Evolutionary conservation across 2,113 vertebrate genomes (phyloP).

Genomic region (Pedetes capensis): DNA sequence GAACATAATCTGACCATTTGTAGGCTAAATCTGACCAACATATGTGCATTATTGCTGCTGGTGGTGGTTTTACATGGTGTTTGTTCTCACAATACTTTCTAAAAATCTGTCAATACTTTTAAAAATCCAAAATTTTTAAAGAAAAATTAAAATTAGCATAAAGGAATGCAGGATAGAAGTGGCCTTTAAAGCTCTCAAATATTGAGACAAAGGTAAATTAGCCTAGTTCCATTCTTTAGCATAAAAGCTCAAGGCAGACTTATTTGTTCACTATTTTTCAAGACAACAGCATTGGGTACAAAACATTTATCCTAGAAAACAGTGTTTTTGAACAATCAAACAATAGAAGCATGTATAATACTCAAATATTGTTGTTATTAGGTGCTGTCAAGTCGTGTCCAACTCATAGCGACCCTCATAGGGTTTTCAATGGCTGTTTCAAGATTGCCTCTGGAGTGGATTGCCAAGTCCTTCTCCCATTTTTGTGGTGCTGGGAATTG

Average conservation of each 20-base stretch:
- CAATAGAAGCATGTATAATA: background rate
- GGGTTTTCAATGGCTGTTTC: too few relatives aligned
- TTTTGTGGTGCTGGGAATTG: too few relatives aligned
- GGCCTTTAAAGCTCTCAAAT: background rate
- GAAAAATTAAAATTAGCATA: background rate
- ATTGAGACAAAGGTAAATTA: background rate
- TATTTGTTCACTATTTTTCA: background rate
- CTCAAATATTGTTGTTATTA: too few relatives aligned
- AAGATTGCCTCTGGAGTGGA: too few relatives aligned
- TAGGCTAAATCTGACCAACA: background rate
- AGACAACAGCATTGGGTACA: background rate
- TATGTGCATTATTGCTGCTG: background rate
- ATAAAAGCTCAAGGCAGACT: background rate
- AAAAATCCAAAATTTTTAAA: background rate
- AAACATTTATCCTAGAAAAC: background rate
- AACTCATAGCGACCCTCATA: too few relatives aligned
- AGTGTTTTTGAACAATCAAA: background rate
- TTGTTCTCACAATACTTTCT: background rate
- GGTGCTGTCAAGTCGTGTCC: too few relatives aligned
- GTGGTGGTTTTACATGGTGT: background rate
- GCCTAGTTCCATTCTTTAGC: background rate
- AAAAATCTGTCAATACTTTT: background rate
- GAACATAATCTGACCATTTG: background rate
- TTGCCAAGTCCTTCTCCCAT: too few relatives aligned
- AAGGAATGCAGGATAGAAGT: background rate